Conservation (phyloP, 2,113 vertebrate genomes). For the Galbula dea region DNA sequence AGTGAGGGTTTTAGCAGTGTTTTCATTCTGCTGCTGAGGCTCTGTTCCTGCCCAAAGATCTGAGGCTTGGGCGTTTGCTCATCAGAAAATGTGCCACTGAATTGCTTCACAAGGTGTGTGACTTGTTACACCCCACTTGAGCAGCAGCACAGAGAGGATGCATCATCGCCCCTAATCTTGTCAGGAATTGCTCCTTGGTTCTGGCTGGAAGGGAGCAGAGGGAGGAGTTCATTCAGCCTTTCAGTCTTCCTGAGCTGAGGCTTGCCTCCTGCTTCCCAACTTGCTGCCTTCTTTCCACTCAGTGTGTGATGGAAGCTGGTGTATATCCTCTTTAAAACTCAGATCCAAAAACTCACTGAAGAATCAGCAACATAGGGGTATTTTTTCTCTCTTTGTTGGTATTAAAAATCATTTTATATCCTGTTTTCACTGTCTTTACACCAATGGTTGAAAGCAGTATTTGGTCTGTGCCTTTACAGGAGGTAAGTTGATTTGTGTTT, state of each 20-base stretch:
- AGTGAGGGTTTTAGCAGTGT: neutral
- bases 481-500: slow-evolving; percentile 79
- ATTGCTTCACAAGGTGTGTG: slow-evolving; percentile 41
- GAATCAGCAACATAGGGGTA: slow-evolving; percentile 7
- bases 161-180: neutral
- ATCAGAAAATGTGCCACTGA: neutral
- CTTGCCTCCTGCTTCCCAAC: slow-evolving; percentile 36
- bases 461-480: slow-evolving; percentile 75
- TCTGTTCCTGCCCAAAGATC: neutral
- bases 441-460: slow-evolving; percentile 78
- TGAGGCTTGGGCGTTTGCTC: neutral
- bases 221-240: slow-evolving; percentile 58
- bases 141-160: slow-evolving; percentile 13
- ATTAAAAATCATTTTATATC: slow-evolving; percentile 67
- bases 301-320: slow-evolving; percentile 8
- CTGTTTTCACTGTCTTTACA: slow-evolving; percentile 73
- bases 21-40: neutral
- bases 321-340: neutral
- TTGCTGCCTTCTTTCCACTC: neutral
- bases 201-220: slow-evolving; percentile 13
- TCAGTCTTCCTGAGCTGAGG: slow-evolving; percentile 28
- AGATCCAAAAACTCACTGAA: neutral
- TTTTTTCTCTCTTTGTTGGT: slow-evolving; percentile 35
- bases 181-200: neutral
- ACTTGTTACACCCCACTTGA: neutral